Conservation (phyloP, 2,888 invertebrate genomes). For the Sycophila texana region DNA sequence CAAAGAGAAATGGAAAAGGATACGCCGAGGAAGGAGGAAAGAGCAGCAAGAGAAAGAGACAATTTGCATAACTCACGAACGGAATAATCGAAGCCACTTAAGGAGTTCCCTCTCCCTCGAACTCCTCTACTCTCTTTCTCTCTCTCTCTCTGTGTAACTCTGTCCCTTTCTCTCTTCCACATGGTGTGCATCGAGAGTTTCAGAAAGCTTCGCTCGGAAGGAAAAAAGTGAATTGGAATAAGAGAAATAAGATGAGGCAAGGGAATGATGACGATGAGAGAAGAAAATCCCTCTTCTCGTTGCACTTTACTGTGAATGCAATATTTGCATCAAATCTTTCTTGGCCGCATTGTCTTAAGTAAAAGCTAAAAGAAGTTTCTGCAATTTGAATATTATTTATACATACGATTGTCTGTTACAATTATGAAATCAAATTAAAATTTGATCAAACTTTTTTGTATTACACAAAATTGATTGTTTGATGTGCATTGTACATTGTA, state of each 20-base stretch:
- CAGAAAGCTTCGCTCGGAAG: slow-evolving; percentile 13
- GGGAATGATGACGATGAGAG: slow-evolving; percentile 16
- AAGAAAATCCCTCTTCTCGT: slow-evolving; percentile 7
- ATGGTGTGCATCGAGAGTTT: slow-evolving; percentile 21
- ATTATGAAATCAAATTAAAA: too few relatives aligned
- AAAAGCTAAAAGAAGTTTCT: neutral
- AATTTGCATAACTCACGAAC: slow-evolving; percentile 70
- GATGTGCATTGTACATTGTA: too few relatives aligned
- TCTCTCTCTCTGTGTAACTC: slow-evolving; percentile 7
- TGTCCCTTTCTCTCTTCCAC: neutral
- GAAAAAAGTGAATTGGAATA: slow-evolving; percentile 25
- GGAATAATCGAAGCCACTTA: slow-evolving; percentile 72
- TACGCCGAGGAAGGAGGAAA: slow-evolving; percentile 23
- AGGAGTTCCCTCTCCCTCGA: slow-evolving; percentile 58
- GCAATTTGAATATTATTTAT: too few relatives aligned
- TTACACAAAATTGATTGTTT: too few relatives aligned
- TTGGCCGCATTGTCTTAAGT: slow-evolving; percentile 17
- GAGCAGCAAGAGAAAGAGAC: slow-evolving; percentile 51
- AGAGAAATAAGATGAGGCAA: slow-evolving; percentile 32
- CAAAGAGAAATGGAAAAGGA: slow-evolving; percentile 51
- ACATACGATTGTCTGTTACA: too few relatives aligned
- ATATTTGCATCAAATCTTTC: slow-evolving; percentile 50
- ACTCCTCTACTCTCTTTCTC: neutral
- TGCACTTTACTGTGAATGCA: slow-evolving; percentile 30
- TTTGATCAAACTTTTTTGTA: too few relatives aligned